Conservation (phyloP, 2,113 vertebrate genomes). For the Scomber japonicus region DNA sequence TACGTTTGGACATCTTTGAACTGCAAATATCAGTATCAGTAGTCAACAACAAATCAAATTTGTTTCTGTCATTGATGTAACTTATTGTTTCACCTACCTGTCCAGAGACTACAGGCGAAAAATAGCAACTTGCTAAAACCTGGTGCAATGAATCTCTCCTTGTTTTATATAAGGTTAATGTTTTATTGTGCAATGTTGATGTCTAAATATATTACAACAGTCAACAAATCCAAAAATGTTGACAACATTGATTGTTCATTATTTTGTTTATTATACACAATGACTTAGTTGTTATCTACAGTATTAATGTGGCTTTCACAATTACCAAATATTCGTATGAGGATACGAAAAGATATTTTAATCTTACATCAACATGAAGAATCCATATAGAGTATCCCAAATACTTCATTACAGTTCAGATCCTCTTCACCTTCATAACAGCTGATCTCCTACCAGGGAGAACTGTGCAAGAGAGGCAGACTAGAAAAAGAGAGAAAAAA, state of each 20-base stretch:
- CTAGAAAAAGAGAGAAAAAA: not conserved
- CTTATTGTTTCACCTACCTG: too few relatives aligned
- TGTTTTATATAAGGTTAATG: too few relatives aligned
- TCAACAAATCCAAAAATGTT: not conserved
- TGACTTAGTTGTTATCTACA: not conserved
- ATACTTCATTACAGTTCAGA: slow-evolving; percentile 33
- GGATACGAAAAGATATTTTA: not conserved
- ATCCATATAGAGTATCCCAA: slow-evolving; percentile 44
- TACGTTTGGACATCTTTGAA: not conserved
- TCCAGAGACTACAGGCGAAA: too few relatives aligned
- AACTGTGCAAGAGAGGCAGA: slow-evolving; percentile 13
- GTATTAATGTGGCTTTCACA: not conserved
- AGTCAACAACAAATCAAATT: too few relatives aligned
- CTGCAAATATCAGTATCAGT: not conserved
- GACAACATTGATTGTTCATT: too few relatives aligned
- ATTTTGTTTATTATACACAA: too few relatives aligned
- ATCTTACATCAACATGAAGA: slow-evolving; percentile 76
- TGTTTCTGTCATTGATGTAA: too few relatives aligned
- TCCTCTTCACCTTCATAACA: slow-evolving; percentile 36
- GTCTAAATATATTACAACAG: not conserved
- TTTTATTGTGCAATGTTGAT: too few relatives aligned
- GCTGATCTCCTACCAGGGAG: slow-evolving; percentile 12
- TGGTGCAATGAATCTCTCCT: too few relatives aligned
- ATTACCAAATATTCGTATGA: not conserved
- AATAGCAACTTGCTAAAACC: too few relatives aligned